Evolutionary conservation across 2,113 vertebrate genomes (phyloP).

Genomic region (Haemorhous mexicanus): DNA sequence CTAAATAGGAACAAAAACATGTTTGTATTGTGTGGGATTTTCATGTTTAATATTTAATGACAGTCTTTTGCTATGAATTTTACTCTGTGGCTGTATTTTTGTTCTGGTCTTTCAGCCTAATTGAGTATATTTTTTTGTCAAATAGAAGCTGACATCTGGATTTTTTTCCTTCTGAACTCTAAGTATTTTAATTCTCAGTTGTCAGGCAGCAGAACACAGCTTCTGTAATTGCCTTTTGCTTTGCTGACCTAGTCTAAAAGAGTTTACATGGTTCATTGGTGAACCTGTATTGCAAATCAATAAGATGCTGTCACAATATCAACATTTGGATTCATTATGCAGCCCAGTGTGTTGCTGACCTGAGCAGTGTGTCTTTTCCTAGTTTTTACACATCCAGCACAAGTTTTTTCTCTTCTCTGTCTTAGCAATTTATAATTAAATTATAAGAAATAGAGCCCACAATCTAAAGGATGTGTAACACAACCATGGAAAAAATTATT

Average conservation of each 20-base stretch:
- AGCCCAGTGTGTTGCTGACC: neutral
- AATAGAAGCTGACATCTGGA: neutral
- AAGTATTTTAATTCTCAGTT: neutral
- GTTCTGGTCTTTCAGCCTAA: neutral
- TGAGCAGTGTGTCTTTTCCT: neutral
- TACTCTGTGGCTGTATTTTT: neutral
- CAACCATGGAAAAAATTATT: neutral
- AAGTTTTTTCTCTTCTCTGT: neutral
- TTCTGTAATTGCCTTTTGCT: neutral
- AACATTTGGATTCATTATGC: neutral
- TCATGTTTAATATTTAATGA: neutral
- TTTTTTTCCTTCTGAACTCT: neutral
- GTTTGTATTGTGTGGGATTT: neutral
- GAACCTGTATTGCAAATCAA: neutral
- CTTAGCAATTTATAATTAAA: neutral
- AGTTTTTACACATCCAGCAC: neutral
- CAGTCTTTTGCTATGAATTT: neutral
- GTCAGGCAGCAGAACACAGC: neutral
- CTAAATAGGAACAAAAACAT: neutral
- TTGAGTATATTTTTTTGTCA: neutral
- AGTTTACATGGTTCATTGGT: neutral
- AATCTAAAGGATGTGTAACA: neutral
- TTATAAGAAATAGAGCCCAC: neutral
- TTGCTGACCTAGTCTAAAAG: neutral
- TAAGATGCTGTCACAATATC: neutral